phyloP scores from a whole-genome alignment of 2,888 invertebrate genomes.

The Saturnia pavonia region DNA sequence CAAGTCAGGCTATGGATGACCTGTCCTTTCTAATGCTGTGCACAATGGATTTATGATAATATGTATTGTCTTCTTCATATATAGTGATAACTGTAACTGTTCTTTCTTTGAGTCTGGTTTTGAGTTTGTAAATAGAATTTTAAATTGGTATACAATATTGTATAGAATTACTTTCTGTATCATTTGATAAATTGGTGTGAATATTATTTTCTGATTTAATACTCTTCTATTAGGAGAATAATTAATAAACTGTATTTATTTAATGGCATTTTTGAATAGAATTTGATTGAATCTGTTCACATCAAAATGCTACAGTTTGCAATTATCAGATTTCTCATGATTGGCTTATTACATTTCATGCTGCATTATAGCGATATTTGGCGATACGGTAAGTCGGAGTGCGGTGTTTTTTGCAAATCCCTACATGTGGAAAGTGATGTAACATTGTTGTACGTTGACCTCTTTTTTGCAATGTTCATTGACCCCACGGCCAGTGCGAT shows the following conservation, averaged over 20 bases:
- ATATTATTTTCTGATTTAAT: background rate
- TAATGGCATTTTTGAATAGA: background rate
- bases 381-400: conserved; percentile 41
- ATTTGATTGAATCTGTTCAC: background rate
- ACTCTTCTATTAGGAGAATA: background rate
- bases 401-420: conserved; percentile 35
- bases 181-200: background rate
- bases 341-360: conserved; percentile 41
- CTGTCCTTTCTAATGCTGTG: background rate
- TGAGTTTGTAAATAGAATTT: background rate
- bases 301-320: background rate
- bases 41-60: background rate
- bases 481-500: conserved; percentile 72
- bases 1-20: background rate
- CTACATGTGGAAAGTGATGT: conserved; percentile 59
- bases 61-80: background rate
- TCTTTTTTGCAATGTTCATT: conserved; percentile 68
- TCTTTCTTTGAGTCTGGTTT: background rate
- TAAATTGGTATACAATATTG: background rate
- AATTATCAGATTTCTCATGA: conserved; percentile 14
- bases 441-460: conserved; percentile 64
- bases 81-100: background rate
- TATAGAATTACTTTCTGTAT: background rate
- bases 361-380: conserved; percentile 42
- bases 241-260: background rate